Evolutionary conservation across 2,888 invertebrate species (phyloP).

Genomic region (Formica aserva): DNA sequence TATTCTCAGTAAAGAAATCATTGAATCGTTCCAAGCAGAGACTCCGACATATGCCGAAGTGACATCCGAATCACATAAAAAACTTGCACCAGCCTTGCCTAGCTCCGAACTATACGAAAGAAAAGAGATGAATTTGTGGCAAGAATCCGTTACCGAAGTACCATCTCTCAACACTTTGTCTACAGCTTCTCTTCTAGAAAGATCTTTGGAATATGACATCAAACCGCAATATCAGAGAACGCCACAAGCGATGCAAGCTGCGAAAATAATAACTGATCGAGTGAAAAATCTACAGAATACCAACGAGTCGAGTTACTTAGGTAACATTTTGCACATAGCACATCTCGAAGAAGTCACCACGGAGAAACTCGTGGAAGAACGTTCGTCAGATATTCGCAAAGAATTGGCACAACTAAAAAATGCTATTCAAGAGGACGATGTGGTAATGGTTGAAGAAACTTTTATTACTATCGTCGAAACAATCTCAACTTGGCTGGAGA

Average conservation of each 20-base stretch:
- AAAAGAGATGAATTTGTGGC: slow-evolving; percentile 31
- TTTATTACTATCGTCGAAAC: slow-evolving; percentile 92
- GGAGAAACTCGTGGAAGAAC: slow-evolving; percentile 87
- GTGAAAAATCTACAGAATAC: slow-evolving; percentile 87
- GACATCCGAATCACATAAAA: slow-evolving; percentile 68
- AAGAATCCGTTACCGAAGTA: neutral
- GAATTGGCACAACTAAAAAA: slow-evolving; percentile 88
- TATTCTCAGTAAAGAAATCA: slow-evolving; percentile 48
- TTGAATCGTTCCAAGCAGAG: slow-evolving; percentile 56
- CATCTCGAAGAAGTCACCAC: slow-evolving; percentile 88
- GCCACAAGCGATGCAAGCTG: slow-evolving; percentile 87
- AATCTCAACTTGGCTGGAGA: slow-evolving; percentile 94
- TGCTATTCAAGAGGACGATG: slow-evolving; percentile 88
- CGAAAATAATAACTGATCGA: slow-evolving; percentile 87
- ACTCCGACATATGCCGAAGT: slow-evolving; percentile 76
- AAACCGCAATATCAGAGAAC: slow-evolving; percentile 81
- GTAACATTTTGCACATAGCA: slow-evolving; percentile 89
- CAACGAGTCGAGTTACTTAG: slow-evolving; percentile 87
- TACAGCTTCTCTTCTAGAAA: slow-evolving; percentile 74
- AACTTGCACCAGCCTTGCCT: slow-evolving; percentile 56
- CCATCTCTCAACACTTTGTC: slow-evolving; percentile 49
- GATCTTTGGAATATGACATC: slow-evolving; percentile 73
- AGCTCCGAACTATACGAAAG: slow-evolving; percentile 49
- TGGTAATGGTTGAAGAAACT: slow-evolving; percentile 89
- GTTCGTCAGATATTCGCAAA: slow-evolving; percentile 88